Evolutionary conservation across 2,797 vertebrate species (phyloP).

Genomic region (Apogon talboti): DNA sequence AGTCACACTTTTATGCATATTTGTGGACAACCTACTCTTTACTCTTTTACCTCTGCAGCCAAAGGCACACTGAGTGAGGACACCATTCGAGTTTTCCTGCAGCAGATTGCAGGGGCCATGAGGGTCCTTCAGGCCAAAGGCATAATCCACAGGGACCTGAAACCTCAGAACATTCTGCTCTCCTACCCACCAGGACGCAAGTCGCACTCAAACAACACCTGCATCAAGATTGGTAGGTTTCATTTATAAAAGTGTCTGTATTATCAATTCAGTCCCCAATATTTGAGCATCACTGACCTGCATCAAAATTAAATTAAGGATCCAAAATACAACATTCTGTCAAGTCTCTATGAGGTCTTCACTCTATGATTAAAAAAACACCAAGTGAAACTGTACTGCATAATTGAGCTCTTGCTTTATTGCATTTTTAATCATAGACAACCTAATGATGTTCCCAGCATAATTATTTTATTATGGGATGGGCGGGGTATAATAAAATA

Average conservation of each 20-base stretch:
- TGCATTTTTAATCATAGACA: background rate
- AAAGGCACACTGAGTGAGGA: constrained; percentile 98
- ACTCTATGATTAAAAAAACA: background rate
- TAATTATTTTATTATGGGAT: constrained; percentile 12
- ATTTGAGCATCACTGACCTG: background rate
- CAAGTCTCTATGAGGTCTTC: background rate
- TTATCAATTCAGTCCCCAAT: background rate
- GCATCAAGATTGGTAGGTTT: constrained; percentile 94
- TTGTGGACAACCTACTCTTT: background rate
- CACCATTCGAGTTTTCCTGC: constrained; percentile 96
- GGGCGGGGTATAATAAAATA: no score
- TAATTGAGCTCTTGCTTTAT: constrained; percentile 36
- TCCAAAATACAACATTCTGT: background rate
- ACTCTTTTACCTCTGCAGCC: constrained; percentile 73
- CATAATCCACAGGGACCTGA: constrained; percentile 96
- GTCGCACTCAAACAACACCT: constrained; percentile 93
- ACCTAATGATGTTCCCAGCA: constrained; percentile 23
- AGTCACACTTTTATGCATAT: no score
- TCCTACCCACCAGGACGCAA: constrained; percentile 90
- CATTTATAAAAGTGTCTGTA: background rate
- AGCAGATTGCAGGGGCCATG: constrained; percentile 97
- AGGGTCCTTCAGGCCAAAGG: constrained; percentile 93
- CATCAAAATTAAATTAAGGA: background rate
- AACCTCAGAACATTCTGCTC: constrained; percentile 96
- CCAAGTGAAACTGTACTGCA: background rate